Evolutionary conservation across 2,888 invertebrate genomes (phyloP), one percentile per base, ranked within the genome.

Genomic region (Drosophila anceps): DNA sequence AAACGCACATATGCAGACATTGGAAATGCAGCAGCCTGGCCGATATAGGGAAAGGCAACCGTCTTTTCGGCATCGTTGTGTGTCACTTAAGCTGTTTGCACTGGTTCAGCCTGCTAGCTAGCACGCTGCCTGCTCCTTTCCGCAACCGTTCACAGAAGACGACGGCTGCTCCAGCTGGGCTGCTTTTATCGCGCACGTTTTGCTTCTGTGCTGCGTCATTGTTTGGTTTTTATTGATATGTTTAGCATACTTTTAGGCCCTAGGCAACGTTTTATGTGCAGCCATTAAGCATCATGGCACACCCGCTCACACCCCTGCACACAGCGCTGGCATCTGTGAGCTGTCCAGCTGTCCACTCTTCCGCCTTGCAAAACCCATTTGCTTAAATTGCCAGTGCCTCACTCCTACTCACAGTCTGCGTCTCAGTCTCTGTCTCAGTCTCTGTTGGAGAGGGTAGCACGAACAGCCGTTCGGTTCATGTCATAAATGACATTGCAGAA

Each of bases 211-310:
- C 61, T 61, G 58, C 39, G 63, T 58, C 66, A 65, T 79, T 78
- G 68, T 79, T 78, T 50, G 62, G 54, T 50, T 79, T 78, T 76
- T 78, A 79, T 78, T 78, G 80, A 79, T 76, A 79, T 79, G 80
- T 60, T 79, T 71, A 71, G 72, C 80, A 78, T 79, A 78, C 75
- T 78, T 65, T 50, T 62, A 64, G 76, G 67, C 77, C 46, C 58
- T 12, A 43, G 59, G 62, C 62, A 60, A 18, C 44, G 51, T 61
- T 74, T 76, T 65, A 76, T 69, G 76, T 62, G 62, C 74, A 59
- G 73, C 59, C 74, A 74, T 76, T 75, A 79, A 63, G 48, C 63
- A 44, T 50, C 37, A 33, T 20, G 31, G 33, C 60, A 57, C 15
- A 46, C 18, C 33, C 51, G 53, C 39, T 35, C 55, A 27, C n/a